phyloP scores from a whole-genome alignment of 2,797 vertebrate species.

The Phrynocephalus vlangalii region DNA sequence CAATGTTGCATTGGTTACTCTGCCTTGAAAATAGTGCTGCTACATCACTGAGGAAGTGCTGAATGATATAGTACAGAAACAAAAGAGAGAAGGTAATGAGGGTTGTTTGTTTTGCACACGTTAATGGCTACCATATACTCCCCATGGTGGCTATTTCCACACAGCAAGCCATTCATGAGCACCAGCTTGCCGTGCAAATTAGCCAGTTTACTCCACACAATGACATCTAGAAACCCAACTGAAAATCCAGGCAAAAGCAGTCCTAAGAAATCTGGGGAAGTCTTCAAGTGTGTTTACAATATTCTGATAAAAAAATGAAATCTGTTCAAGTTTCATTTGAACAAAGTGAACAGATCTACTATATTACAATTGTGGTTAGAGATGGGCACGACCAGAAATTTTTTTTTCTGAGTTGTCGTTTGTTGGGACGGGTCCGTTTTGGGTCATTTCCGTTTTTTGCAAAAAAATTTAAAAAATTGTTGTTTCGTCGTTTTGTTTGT shows the following conservation, averaged over 20 bases:
- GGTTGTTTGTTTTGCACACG: not conserved
- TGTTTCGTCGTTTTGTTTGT: too few relatives aligned
- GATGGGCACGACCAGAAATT: too few relatives aligned
- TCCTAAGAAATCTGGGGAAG: not conserved
- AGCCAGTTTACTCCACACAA: not conserved
- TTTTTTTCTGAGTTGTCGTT: too few relatives aligned
- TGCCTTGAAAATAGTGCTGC: not conserved
- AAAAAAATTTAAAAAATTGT: too few relatives aligned
- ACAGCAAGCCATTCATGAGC: not conserved
- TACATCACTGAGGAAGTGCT: not conserved
- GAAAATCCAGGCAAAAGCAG: not conserved
- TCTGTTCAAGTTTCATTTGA: not conserved
- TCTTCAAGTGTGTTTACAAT: not conserved
- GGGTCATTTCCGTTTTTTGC: too few relatives aligned
- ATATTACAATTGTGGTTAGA: not conserved
- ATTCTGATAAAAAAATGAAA: not conserved
- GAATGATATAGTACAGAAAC: not conserved
- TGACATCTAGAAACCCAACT: not conserved
- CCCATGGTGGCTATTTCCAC: conserved; percentile 1
- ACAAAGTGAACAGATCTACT: not conserved
- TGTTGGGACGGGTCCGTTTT: too few relatives aligned
- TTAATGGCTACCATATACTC: not conserved
- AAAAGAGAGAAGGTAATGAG: not conserved
- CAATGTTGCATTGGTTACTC: not conserved
- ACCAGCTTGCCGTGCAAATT: not conserved